These are phyloP conservation scores for Zosterops borbonicus DNA, from an alignment of 2,113 vertebrate species.

Conservation along the genomic window DNA sequence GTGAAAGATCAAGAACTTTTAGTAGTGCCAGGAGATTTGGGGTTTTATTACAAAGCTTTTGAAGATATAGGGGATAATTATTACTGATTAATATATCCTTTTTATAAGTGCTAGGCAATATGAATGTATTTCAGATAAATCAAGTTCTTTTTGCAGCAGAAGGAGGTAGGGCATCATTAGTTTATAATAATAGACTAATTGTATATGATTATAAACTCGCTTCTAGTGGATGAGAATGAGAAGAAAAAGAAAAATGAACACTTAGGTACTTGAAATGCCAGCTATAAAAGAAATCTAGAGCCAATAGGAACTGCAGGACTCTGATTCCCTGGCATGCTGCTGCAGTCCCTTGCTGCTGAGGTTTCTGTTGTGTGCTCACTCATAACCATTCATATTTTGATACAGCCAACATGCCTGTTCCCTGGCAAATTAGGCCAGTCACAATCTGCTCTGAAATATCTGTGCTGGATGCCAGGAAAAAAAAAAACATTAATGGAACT, in stretches of 20 bases:
- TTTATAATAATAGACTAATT: background rate
- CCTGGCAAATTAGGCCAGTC: background rate
- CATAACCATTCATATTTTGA: background rate
- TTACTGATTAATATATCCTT: background rate
- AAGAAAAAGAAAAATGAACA: background rate
- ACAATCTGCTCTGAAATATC: background rate
- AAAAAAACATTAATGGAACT: background rate
- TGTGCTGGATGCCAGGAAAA: background rate
- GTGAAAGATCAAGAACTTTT: background rate
- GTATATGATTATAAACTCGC: background rate
- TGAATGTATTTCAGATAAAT: background rate
- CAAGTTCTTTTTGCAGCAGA: background rate
- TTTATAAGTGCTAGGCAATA: background rate
- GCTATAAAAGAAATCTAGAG: background rate
- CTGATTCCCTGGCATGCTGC: background rate
- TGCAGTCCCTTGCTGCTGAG: background rate
- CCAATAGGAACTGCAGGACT: accelerated
- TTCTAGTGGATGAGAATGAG: background rate
- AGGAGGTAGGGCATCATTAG: background rate
- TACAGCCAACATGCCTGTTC: background rate
- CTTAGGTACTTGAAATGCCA: background rate
- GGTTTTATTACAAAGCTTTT: background rate
- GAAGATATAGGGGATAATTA: background rate
- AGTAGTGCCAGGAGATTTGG: background rate
- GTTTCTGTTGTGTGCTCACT: background rate